Evolutionary conservation across 2,113 vertebrate genomes (phyloP).

Genomic region (Pseudopipra pipra): DNA sequence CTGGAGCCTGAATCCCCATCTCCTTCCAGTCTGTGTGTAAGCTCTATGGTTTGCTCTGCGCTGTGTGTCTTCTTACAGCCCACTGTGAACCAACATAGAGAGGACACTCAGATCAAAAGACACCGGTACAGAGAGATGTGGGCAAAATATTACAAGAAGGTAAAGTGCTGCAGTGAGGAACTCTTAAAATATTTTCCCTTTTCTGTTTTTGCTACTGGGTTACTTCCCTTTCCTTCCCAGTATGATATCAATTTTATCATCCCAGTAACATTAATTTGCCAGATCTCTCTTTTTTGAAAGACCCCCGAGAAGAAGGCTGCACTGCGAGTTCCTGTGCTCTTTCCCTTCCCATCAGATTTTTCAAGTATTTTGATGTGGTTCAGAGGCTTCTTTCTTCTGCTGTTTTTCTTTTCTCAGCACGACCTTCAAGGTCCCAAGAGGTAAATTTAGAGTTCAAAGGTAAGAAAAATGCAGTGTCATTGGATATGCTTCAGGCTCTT

Average conservation of each 20-base stretch:
- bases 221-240: not conserved
- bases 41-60: not conserved
- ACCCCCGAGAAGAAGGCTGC: not conserved
- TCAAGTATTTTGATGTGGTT: slow-evolving; percentile 17
- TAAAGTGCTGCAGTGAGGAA: not conserved
- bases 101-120: not conserved
- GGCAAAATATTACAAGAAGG: not conserved
- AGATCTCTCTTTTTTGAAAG: not conserved
- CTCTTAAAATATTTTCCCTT: not conserved
- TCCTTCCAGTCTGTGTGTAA: not conserved
- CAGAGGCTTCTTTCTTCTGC: slow-evolving; percentile 11
- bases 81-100: not conserved
- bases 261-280: not conserved
- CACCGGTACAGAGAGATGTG: not conserved
- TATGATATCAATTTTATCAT: not conserved
- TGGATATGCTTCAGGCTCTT: not conserved
- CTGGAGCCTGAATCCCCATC: not conserved
- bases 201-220: not conserved
- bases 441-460: not conserved
- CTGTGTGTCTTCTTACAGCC: not conserved
- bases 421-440: not conserved
- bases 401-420: not conserved
- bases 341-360: not conserved
- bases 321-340: not conserved
- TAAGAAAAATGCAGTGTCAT: not conserved